Conservation (phyloP, 2,113 vertebrate genomes). For the Sinocyclocheilus anshuiensis region DNA sequence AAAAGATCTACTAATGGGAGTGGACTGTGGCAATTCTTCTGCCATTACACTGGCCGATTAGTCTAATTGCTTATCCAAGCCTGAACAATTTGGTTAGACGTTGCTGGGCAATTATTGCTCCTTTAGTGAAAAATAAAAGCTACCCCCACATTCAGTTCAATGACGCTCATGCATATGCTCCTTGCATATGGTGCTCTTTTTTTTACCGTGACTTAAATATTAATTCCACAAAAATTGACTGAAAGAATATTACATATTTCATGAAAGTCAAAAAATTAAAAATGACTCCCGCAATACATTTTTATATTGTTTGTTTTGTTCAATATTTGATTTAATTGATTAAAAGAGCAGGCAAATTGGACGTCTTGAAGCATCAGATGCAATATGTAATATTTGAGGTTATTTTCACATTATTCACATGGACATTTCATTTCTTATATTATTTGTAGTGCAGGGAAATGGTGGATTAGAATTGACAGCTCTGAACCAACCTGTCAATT, state of each 20-base stretch:
- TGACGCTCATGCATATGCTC: neutral
- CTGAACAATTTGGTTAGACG: slow-evolving; percentile 53
- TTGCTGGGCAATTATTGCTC: slow-evolving; percentile 52
- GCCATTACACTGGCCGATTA: slow-evolving; percentile 52
- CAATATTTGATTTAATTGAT: neutral
- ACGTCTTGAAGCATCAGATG: neutral
- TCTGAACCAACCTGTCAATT: slow-evolving; percentile 38
- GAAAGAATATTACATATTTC: neutral
- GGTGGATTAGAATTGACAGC: slow-evolving; percentile 20
- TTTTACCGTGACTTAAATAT: no score
- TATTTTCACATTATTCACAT: neutral
- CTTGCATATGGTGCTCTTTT: slow-evolving; percentile 2
- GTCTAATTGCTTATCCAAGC: slow-evolving; percentile 59
- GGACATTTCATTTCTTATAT: slow-evolving; percentile 4
- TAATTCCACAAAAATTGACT: neutral
- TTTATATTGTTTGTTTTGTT: neutral
- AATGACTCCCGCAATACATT: neutral
- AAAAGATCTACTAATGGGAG: slow-evolving; percentile 51
- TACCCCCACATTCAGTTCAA: slow-evolving; percentile 21
- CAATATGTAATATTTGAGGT: neutral
- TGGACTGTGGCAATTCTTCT: slow-evolving; percentile 39
- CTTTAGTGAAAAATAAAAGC: slow-evolving; percentile 45
- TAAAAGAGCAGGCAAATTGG: neutral
- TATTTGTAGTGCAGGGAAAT: neutral
- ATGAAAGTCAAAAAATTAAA: neutral